These are phyloP conservation scores for Orchestia grillus DNA, from an alignment of 1,140 invertebrate species.

Conservation along the genomic window DNA sequence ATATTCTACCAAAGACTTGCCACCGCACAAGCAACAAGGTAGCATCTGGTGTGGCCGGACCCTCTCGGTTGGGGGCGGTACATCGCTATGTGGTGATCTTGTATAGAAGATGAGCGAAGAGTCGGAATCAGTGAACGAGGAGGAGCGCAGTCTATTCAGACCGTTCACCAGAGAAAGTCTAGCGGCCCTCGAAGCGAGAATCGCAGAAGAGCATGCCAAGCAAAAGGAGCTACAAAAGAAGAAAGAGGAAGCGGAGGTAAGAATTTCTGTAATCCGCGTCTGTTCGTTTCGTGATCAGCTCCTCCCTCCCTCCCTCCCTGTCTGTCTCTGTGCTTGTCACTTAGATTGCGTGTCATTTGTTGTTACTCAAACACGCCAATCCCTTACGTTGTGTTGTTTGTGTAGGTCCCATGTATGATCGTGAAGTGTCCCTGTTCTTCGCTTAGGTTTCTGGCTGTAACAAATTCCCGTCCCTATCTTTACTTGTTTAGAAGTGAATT, in stretches of 20 bases:
- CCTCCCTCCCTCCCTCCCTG: background rate
- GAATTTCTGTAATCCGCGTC: background rate
- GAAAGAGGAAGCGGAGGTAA: constrained; percentile 93
- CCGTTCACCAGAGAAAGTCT: constrained; percentile 97
- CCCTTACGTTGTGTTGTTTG: background rate
- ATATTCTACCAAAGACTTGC: background rate
- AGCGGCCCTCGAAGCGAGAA: constrained; percentile 91
- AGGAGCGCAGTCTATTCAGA: constrained; percentile 79
- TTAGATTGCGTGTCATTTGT: background rate
- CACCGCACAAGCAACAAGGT: background rate
- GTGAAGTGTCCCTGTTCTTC: background rate
- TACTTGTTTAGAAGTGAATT: background rate
- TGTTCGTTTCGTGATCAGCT: background rate
- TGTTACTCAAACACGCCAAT: background rate
- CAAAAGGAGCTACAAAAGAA: constrained; percentile 96
- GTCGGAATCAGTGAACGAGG: constrained; percentile 69
- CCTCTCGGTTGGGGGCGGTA: constrained; percentile 37
- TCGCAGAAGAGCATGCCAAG: constrained; percentile 94
- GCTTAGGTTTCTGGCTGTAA: background rate
- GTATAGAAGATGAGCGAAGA: constrained; percentile 67
- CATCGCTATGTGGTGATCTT: constrained; percentile 58
- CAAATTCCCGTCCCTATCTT: background rate
- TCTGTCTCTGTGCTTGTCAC: background rate
- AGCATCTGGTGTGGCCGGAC: constrained; percentile 29
- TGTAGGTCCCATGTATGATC: background rate